A percentile compares a stretch with the other conserved stretches of the same genome.
Evolutionary conservation across 2,113 vertebrate genomes (phyloP).

Genomic region (Zeus faber): DNA sequence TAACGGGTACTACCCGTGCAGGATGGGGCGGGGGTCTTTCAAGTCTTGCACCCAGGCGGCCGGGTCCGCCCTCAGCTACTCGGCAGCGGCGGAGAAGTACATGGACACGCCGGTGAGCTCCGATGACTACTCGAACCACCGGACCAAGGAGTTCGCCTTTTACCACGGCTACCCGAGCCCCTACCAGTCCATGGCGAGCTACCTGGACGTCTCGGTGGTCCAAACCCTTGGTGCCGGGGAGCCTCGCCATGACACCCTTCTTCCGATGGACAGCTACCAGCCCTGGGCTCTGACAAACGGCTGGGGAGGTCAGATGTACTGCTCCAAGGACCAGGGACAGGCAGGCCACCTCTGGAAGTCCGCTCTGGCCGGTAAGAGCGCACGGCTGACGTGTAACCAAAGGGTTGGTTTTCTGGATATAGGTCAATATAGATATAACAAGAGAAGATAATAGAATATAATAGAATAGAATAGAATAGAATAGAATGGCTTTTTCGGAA

Average conservation of each 20-base stretch:
- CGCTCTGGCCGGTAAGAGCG: constrained; percentile 85
- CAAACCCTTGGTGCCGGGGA: constrained; percentile 82
- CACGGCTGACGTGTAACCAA: too few relatives aligned
- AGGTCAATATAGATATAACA: too few relatives aligned
- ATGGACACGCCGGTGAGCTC: constrained; percentile 76
- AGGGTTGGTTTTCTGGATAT: too few relatives aligned
- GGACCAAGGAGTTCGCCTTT: constrained; percentile 89
- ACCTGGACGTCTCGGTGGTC: constrained; percentile 92
- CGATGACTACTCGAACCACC: constrained; percentile 85
- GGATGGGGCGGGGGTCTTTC: constrained; percentile 82
- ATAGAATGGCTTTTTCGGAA: too few relatives aligned
- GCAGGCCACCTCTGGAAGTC: constrained; percentile 88
- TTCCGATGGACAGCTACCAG: constrained; percentile 90
- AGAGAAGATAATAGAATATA: too few relatives aligned
- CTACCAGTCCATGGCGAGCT: constrained; percentile 89
- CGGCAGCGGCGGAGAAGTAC: constrained; percentile 77
- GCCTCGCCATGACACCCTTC: constrained; percentile 82
- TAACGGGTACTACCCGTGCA: constrained; percentile 88
- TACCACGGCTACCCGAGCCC: constrained; percentile 88
- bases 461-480: too few relatives aligned
- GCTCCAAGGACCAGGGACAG: constrained; percentile 88
- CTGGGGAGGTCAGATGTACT: constrained; percentile 92
- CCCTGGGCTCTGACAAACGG: constrained; percentile 87
- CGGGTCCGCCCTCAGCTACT: constrained; percentile 71
- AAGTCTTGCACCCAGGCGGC: constrained; percentile 84